Base-by-base conservation (phyloP, 2,797 vertebrate genomes). In the Huso huso region DNA sequence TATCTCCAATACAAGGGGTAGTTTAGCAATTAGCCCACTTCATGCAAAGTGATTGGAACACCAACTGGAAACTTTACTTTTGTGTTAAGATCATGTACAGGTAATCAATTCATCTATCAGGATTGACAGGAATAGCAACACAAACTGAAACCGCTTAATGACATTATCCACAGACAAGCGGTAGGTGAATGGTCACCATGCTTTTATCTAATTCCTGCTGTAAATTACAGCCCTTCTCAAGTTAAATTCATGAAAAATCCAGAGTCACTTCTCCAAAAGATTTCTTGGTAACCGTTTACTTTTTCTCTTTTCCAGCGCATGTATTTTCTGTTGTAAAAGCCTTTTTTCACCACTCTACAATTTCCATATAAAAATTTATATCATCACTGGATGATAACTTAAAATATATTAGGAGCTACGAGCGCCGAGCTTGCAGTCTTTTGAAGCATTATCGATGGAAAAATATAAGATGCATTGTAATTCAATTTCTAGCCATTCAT, bases 301-400 rank as follows among this genome's bases (percentile, higher is more conserved):
- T 72, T 37, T 70, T 76, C 71, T 75, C 62, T 70, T 62, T 70
- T 63, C 12, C 65, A 51, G 66, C 66, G 68, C 48, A 61, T 72
- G 69, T 75, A 59, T 49, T 70, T 76, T 79, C 60, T 75, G 68
- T 74, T 74, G 65, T 66, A 68, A 68, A 74, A 67, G 70, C 49
- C 62, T 76, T 73, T 61, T 72, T 68, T 70, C 65, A 67, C 71
- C 73, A 76, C 63, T 68, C 52, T 70, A 61, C 67, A 79, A 76
- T 78, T 76, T 78, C 76, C 75, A 79, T 76, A 75, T 75, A 71
- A 72, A 62, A 63, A 68, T 81, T 82, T 73, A 81, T 78, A 83
- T 80, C 63, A 72, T 78, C 72, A 74, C 75, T 62, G 71, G 18
- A 49, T 68, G 67, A 77, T 75, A 73, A 72, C 75, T 73, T 67